phyloP scores from a whole-genome alignment of 2,888 invertebrate species.

The Sylvicola cinctus region DNA sequence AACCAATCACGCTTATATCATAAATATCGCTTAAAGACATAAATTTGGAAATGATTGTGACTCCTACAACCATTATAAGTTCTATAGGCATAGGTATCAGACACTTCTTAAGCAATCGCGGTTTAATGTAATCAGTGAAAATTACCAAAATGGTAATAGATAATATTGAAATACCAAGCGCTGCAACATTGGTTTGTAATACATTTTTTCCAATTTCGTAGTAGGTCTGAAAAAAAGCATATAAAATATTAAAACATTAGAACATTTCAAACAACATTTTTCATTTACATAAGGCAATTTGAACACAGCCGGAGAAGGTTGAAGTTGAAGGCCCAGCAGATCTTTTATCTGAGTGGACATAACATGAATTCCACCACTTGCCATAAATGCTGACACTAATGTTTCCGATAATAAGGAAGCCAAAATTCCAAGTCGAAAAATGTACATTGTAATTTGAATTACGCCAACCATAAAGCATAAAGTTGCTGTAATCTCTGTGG shows the following conservation, averaged over 20 bases:
- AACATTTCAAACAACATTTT: no score
- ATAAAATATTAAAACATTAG: no score
- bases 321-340: slow-evolving; percentile 40
- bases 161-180: slow-evolving; percentile 4
- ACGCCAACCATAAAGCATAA: slow-evolving; percentile 37
- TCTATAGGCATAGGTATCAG: slow-evolving; percentile 69
- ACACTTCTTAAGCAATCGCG: slow-evolving; percentile 38
- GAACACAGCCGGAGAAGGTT: no score
- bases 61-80: slow-evolving; percentile 49
- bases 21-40: slow-evolving; percentile 34
- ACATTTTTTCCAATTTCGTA: no score
- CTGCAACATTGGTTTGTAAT: no score
- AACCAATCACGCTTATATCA: slow-evolving; percentile 44
- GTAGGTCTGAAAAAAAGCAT: no score
- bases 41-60: slow-evolving; percentile 46
- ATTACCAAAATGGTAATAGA: slow-evolving; percentile 7
- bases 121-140: slow-evolving; percentile 23
- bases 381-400: slow-evolving; percentile 72
- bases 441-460: slow-evolving; percentile 61
- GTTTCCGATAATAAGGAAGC: slow-evolving; percentile 59
- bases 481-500: slow-evolving; percentile 53
- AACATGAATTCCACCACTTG: slow-evolving; percentile 75
- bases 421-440: slow-evolving; percentile 50
- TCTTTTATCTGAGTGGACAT: slow-evolving; percentile 60
- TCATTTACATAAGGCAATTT: no score